Evolutionary conservation across 1,140 invertebrate species (phyloP).

Genomic region (Pogonomyrmex barbatus): DNA sequence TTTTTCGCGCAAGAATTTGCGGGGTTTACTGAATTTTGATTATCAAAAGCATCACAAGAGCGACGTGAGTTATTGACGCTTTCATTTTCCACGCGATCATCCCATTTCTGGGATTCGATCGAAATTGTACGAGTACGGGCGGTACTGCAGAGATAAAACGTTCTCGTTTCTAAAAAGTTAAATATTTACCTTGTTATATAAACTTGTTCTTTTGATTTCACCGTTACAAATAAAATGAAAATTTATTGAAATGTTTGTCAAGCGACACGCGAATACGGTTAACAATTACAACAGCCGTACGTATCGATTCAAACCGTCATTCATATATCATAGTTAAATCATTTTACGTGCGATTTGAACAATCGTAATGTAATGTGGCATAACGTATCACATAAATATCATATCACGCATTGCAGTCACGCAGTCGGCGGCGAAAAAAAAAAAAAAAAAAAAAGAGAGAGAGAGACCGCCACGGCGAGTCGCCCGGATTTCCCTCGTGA

Average conservation of each 20-base stretch:
- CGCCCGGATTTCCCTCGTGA: slow-evolving; percentile 50
- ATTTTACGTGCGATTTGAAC: slow-evolving; percentile 35
- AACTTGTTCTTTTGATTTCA: slow-evolving; percentile 34
- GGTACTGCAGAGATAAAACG: neutral
- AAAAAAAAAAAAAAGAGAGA: neutral
- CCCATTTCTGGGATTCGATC: neutral
- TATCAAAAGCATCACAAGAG: neutral
- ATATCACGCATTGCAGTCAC: slow-evolving; percentile 9
- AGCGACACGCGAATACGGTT: neutral
- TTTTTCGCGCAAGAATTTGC: neutral
- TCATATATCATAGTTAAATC: slow-evolving; percentile 23
- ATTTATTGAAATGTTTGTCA: slow-evolving; percentile 37
- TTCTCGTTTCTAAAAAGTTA: slow-evolving; percentile 28
- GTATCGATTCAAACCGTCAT: slow-evolving; percentile 4
- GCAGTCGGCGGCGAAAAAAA: neutral
- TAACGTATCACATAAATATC: slow-evolving; percentile 17
- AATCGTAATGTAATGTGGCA: neutral
- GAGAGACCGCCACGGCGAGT: neutral
- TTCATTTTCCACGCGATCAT: slow-evolving; percentile 24
- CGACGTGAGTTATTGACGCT: neutral
- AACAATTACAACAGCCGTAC: slow-evolving; percentile 22
- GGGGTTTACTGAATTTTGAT: slow-evolving; percentile 18
- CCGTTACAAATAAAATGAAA: neutral
- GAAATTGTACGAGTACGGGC: neutral
- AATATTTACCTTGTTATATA: slow-evolving; percentile 44